Evolutionary conservation across 2,113 vertebrate genomes (phyloP).

Genomic region (Osmerus eperlanus): DNA sequence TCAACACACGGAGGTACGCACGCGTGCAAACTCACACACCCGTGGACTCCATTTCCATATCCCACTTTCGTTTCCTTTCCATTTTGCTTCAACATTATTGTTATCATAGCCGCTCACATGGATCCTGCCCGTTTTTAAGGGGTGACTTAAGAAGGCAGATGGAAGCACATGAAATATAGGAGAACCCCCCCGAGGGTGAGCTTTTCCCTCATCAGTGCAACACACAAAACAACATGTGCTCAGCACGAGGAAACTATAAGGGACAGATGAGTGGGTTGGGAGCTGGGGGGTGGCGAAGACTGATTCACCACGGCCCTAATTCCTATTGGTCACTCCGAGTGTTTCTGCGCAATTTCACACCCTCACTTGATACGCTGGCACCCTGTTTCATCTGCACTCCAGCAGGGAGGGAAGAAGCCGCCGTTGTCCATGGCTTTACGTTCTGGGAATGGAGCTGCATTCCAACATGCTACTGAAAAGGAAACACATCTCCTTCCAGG

Average conservation of each 20-base stretch:
- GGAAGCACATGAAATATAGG: background rate
- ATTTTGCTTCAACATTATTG: background rate
- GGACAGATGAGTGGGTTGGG: conserved; percentile 3
- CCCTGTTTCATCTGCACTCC: background rate
- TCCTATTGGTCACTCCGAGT: background rate
- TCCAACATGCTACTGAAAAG: background rate
- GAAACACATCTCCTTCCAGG: background rate
- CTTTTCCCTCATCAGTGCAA: background rate
- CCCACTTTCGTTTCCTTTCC: background rate
- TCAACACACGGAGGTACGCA: background rate
- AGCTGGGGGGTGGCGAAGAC: background rate
- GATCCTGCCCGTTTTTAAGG: background rate
- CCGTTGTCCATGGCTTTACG: background rate
- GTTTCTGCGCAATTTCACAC: background rate
- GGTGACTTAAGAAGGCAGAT: background rate
- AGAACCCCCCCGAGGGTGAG: background rate
- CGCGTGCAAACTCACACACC: background rate
- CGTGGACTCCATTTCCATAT: background rate
- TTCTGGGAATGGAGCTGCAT: background rate
- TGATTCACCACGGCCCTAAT: conserved; percentile 1
- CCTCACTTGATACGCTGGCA: background rate
- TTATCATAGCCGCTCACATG: background rate
- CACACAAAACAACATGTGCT: background rate
- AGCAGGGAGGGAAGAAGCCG: background rate
- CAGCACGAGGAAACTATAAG: background rate